Base-by-base conservation (phyloP, 2,113 vertebrate species). In the Melierax canorus region DNA sequence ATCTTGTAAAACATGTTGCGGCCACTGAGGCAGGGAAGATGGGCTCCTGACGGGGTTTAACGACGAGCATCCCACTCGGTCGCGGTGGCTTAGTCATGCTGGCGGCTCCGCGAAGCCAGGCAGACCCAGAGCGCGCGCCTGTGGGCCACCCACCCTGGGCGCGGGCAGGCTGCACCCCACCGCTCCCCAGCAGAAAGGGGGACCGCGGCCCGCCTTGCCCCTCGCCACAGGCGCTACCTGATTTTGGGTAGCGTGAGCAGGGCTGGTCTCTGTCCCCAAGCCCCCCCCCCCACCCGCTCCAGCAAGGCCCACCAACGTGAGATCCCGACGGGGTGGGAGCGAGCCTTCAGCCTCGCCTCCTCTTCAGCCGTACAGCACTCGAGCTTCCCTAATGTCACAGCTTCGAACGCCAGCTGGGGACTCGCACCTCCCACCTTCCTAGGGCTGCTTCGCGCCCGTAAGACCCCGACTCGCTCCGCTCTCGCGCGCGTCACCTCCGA, bases 371-470 rank as follows among this genome's bases (percentile, higher is more conserved):
- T 21, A 22, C 29, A 51, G 69, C 53, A 13, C 68, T 7, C n/a
- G n/a, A 78, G 58, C 79, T 95, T 64, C 39, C 59, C 56, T 64
- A n/a, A 5, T 1, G 55, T 23, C 76, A 72, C 62, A 72, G 69
- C 79, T 90, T 72, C 23, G 1, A 46, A 39, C 22, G 36, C 76
- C 83, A 34, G 67, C 66, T 11, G 24, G 60, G 60, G 32, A 60
- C 78, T 55, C 8, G 0, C 14, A 4, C 30, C n/a, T 1, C 0
- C 48, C 56, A 32, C 66, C 41, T 36, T 90, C 50, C 67, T 10
- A 0, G 1, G n/a, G 43, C 13, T 30, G 34, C 32, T 78, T 38
- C 0, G 0, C 41, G 56, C 55, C 74, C 53, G 3, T 32, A 20
- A 69, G 88, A 32, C 59, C 32, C 10, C n/a, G 24, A 38, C 15